phyloP scores from a whole-genome alignment of 2,888 invertebrate genomes.

The Thecocarcelia acutangulata region DNA sequence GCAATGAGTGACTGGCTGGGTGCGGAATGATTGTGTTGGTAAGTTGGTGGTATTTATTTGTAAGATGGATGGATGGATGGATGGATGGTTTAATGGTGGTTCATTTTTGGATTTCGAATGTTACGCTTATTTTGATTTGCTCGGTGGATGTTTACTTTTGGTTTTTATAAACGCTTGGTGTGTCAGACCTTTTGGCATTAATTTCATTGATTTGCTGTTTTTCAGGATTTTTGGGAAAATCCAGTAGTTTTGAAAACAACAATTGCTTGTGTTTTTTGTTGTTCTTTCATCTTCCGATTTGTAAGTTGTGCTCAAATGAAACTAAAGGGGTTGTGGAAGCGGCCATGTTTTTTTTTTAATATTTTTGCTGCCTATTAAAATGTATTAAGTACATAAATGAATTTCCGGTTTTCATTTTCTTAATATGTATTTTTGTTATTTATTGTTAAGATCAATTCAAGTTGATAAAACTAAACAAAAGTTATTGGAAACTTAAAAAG shows the following conservation, averaged over 20 bases:
- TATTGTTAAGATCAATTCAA: neutral
- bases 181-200: conserved; percentile 67
- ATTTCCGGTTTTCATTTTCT: conserved; percentile 2
- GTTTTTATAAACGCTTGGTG: conserved; percentile 79
- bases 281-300: neutral
- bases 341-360: conserved; percentile 55
- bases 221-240: conserved; percentile 17
- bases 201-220: conserved; percentile 26
- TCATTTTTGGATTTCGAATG: conserved; percentile 60
- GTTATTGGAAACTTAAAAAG: neutral
- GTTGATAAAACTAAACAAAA: neutral
- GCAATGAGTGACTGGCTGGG: conserved; percentile 31
- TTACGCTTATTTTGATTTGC: conserved; percentile 78
- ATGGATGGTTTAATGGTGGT: conserved; percentile 68
- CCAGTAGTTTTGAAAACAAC: conserved; percentile 8
- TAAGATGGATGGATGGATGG: conserved; percentile 69
- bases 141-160: conserved; percentile 80
- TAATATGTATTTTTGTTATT: neutral
- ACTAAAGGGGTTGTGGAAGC: conserved; percentile 56
- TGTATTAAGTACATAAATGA: too few species aligned
- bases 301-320: conserved; percentile 3
- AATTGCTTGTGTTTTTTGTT: neutral
- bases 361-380: neutral
- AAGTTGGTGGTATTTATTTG: conserved; percentile 44
- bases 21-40: conserved; percentile 43